phyloP scores from a whole-genome alignment of 2,888 invertebrate species.

The Zygogramma bicolorata region DNA sequence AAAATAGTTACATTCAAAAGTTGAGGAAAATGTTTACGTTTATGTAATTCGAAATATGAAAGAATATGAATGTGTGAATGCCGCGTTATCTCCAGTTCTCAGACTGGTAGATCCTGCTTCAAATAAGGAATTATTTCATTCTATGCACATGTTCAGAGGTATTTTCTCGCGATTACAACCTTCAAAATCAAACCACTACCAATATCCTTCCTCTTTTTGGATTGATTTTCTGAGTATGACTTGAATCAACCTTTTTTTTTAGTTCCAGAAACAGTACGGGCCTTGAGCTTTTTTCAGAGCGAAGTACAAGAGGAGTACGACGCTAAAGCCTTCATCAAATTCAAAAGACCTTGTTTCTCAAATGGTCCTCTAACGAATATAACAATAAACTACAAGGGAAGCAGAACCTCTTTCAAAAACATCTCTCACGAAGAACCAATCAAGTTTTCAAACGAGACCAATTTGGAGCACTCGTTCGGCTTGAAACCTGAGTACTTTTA shows the following conservation, averaged over 20 bases:
- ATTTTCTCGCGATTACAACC: no score
- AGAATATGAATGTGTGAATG: no score
- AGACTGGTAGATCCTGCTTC: no score
- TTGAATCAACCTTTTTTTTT: background rate
- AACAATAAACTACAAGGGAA: conserved; percentile 37
- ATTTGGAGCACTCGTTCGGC: conserved; percentile 7
- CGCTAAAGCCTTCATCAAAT: conserved; percentile 40
- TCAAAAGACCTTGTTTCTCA: conserved; percentile 51
- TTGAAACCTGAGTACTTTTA: conserved; percentile 49
- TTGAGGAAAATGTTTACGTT: no score
- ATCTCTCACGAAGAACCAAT: background rate
- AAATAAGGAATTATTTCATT: no score
- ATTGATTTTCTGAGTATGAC: no score
- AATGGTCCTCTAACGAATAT: conserved; percentile 50
- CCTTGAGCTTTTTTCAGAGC: background rate
- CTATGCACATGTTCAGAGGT: no score
- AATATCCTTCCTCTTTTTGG: no score
- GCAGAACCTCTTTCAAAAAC: background rate
- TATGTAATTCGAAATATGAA: no score
- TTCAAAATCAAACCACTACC: no score
- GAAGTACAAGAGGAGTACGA: conserved; percentile 42
- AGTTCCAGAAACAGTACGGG: conserved; percentile 36
- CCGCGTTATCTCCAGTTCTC: no score
- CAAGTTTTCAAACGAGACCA: background rate
- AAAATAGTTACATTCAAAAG: no score